A percentile compares a stretch with the other conserved stretches of the same genome.
Conservation (phyloP, 1,140 invertebrate genomes). For the Xylocopa sonorina region DNA sequence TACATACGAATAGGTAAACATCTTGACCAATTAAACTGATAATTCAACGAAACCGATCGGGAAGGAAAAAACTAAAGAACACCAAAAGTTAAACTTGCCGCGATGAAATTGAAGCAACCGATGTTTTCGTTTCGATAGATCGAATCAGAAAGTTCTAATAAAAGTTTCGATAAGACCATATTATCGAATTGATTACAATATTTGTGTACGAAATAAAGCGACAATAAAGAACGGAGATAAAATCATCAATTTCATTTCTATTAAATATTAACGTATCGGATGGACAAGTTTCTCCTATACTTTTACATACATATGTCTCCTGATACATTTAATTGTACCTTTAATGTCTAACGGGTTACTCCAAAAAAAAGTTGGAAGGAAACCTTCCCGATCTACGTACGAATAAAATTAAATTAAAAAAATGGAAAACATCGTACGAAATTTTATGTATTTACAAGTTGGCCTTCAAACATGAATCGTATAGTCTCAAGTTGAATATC, state of each 20-base stretch:
- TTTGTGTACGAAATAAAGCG: not conserved
- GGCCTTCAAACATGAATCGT: not conserved
- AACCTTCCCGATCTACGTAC: not conserved
- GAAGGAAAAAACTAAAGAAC: slow-evolving; percentile 17
- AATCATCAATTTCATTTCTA: not conserved
- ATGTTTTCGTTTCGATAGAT: not conserved
- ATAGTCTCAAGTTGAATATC: not conserved
- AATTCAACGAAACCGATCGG: not conserved
- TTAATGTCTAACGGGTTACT: not conserved
- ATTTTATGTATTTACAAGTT: not conserved
- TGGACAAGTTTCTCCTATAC: too few relatives aligned
- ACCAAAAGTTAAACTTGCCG: slow-evolving; percentile 14
- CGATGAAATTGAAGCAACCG: not conserved
- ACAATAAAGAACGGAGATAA: not conserved
- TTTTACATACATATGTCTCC: too few relatives aligned
- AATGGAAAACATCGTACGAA: not conserved
- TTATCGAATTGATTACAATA: not conserved
- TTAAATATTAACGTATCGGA: not conserved
- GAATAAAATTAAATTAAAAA: not conserved
- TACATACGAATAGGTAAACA: not conserved
- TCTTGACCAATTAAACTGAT: slow-evolving; percentile 15
- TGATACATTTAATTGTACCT: too few relatives aligned
- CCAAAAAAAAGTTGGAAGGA: not conserved
- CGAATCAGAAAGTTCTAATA: not conserved
- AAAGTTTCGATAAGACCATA: not conserved